A percentile compares a stretch with the other conserved stretches of the same genome.
phyloP scores from a whole-genome alignment of 2,113 vertebrate species.

The Mus spicilegus region DNA sequence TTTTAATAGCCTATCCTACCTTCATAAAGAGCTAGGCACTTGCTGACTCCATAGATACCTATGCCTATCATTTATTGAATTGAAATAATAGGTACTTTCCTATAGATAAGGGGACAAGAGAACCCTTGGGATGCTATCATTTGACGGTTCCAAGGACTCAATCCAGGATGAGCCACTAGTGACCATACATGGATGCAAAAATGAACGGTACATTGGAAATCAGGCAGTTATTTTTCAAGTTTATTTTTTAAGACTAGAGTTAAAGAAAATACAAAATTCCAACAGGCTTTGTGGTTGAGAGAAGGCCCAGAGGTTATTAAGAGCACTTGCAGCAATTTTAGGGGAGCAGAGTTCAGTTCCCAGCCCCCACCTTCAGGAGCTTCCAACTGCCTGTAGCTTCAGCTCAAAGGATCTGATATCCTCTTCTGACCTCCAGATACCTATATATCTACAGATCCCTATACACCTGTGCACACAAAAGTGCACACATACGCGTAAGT shows the following conservation, averaged over 20 bases:
- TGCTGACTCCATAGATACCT: background rate
- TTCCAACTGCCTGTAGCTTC: too few species aligned
- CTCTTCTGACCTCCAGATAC: background rate
- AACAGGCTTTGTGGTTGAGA: background rate
- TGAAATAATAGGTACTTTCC: conserved; percentile 32
- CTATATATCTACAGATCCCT: background rate
- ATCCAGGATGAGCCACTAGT: background rate
- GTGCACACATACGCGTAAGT: background rate
- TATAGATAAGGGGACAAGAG: conserved; percentile 1
- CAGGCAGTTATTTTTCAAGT: background rate
- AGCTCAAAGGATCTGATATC: background rate
- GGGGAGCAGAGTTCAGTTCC: background rate
- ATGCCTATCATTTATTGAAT: background rate
- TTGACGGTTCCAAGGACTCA: background rate
- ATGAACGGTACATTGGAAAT: accelerated
- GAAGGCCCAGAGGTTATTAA: background rate
- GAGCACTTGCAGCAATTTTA: background rate
- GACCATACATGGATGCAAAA: background rate
- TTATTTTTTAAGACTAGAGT: conserved; percentile 12
- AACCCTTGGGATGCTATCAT: background rate
- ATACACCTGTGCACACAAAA: background rate
- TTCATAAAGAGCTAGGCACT: background rate
- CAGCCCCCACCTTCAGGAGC: background rate
- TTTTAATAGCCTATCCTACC: background rate
- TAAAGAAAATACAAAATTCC: background rate